Evolutionary conservation across 2,888 invertebrate genomes (phyloP), one percentile per base, ranked within the genome.

Genomic region (Drymonia ruficornis): DNA sequence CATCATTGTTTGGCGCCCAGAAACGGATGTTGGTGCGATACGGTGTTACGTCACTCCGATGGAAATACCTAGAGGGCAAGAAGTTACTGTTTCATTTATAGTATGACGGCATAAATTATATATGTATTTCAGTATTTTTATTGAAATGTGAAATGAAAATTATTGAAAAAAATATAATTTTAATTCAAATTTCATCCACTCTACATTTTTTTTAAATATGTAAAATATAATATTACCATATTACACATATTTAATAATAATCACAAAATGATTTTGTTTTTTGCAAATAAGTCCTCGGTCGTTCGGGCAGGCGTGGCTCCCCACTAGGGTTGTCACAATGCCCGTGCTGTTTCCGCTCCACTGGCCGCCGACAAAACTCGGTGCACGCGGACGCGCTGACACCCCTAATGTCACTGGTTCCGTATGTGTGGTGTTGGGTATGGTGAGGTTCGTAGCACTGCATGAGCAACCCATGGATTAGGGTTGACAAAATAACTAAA

Each of bases 241-340:
- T 23, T 23, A 31, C 1, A 11, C 9, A 31, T 12, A 31, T 11
- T 45, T 50, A 71, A 65, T 63, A 67, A 57, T 59, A 56, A 57
- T 50, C 45, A 54, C 18, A 52, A 28, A 54, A 49, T 58, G 38
- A 63, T 65, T 63, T 60, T 63, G 56, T 61, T 63, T 63, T 73
- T 66, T 70, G 63, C 67, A 71, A 69, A 74, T 78, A 75, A 72
- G 74, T 70, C 64, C 59, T 62, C 55, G 59, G 58, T 60, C 56
- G 65, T 61, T 53, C 59, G 50, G 65, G 69, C 70, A 55, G 69
- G 71, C 71, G 70, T 68, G 77, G 75, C 76, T 76, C 76, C 78
- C 81, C 74, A 64, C 78, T 67, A 89, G 86, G 87, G 87, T 73
- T 87, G 86, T 82, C 85, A 86, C 85, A 88, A 86, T 83, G 75